phyloP scores from a whole-genome alignment of 2,797 vertebrate genomes.

The Mus spretus region DNA sequence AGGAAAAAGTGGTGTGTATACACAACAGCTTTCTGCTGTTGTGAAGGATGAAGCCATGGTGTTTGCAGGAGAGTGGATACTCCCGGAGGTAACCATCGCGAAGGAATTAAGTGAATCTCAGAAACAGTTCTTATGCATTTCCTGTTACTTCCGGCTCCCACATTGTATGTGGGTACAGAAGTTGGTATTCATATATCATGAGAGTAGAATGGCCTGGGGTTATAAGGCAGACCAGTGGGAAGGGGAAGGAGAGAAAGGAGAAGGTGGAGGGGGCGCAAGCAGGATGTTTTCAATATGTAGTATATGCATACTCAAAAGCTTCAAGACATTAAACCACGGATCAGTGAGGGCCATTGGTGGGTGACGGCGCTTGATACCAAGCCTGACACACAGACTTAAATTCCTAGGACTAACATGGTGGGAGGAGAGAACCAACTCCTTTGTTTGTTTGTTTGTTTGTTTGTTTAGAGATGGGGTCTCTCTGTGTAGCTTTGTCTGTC shows the following conservation, averaged over 20 bases:
- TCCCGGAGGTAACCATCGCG: not conserved
- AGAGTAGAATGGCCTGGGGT: not conserved
- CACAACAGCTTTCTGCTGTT: not conserved
- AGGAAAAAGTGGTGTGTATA: not conserved
- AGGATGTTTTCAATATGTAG: not conserved
- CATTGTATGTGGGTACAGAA: not conserved
- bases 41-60: not conserved
- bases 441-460: no score
- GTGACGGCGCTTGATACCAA: no score
- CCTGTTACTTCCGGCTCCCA: not conserved
- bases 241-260: not conserved
- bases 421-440: not conserved
- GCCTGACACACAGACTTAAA: not conserved
- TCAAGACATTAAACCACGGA: not conserved
- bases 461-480: no score
- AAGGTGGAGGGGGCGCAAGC: rapidly evolving
- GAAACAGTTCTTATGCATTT: not conserved
- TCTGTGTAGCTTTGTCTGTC: no score
- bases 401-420: not conserved
- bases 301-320: not conserved
- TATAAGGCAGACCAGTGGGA: not conserved
- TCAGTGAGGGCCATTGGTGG: not conserved
- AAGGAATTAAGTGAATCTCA: no score
- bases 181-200: not conserved
- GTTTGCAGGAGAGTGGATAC: not conserved